phyloP scores from a whole-genome alignment of 1,140 invertebrate genomes.

The Bactericera cockerelli region DNA sequence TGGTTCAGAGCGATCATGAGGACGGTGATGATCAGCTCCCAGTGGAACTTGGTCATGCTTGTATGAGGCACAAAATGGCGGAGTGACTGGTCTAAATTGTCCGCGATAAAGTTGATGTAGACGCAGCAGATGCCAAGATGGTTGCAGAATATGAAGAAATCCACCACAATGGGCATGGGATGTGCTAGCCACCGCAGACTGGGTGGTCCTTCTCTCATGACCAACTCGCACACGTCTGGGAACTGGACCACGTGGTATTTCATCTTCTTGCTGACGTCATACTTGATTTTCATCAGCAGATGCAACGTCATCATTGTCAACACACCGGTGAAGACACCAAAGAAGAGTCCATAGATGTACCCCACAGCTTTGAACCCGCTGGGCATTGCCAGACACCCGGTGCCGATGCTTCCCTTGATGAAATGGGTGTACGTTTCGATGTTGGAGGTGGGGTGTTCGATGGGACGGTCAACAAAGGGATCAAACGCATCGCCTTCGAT shows the following conservation, averaged over 20 bases:
- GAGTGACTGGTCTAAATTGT: conserved; percentile 41
- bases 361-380: conserved; percentile 63
- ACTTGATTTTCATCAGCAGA: background rate
- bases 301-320: background rate
- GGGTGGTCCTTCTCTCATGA: background rate
- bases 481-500: no score
- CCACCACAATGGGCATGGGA: conserved; percentile 30
- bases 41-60: no score
- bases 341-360: background rate
- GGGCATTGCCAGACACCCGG: conserved; percentile 75
- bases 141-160: conserved; percentile 57
- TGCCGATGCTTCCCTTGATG: conserved; percentile 69
- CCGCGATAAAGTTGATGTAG: conserved; percentile 69
- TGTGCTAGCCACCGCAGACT: background rate
- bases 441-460: no score
- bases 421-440: conserved; percentile 65
- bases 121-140: conserved; percentile 80
- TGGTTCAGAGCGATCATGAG: background rate
- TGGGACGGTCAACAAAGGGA: no score
- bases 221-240: background rate
- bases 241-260: background rate
- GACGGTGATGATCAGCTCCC: background rate
- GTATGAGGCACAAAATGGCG: no score
- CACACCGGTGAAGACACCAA: background rate
- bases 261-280: background rate